Evolutionary conservation across 2,113 vertebrate genomes (phyloP), one percentile per base, ranked within the genome.

Genomic region (Toxostoma redivivum): DNA sequence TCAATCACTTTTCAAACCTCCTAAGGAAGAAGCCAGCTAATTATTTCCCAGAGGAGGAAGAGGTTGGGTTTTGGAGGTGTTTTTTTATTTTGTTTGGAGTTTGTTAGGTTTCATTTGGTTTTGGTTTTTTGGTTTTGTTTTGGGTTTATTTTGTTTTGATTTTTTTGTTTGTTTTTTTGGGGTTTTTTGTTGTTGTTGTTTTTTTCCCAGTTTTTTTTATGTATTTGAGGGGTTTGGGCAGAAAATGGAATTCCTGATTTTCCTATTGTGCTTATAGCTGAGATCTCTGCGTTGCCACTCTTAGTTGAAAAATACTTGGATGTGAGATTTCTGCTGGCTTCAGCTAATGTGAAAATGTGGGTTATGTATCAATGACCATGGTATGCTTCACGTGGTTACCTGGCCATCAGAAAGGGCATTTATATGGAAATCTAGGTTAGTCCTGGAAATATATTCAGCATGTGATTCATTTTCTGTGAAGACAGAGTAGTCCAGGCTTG

Each of bases 361-460:
- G n/a, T 87, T 87, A 37, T 64, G 8, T 81, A 8, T 77, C 3
- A 0, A 11, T 71, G 74, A 40, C 57, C 11, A 0, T 56, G 56
- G 56, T 48, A 22, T 12, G 28, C 56, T 57, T 91, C 51, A 23
- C 5, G 2, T 28, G 11, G 45, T 69, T 81, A 81, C 54, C 67
- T 72, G 42, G 28, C 1, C 1, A 2, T 48, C 35, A 54, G 35
- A 58, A 90, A 79, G 53, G 40, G 27, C 28, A 42, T 74, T 86
- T 91, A 5, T 70, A 48, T 62, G 60, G 78, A 95, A 95, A 90
- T 57, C 27, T 51, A 11, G 51, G 42, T 61, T 87, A 60, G n/a
- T 78, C 54, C 51, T 81, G 69, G 38, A 77, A 84, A 56, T 57
- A 20, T 33, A 91, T 70, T 70, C 73, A 66, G 47, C 35, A 20